Evolutionary conservation across 2,113 vertebrate genomes (phyloP).

Genomic region (Caranx melampygus): DNA sequence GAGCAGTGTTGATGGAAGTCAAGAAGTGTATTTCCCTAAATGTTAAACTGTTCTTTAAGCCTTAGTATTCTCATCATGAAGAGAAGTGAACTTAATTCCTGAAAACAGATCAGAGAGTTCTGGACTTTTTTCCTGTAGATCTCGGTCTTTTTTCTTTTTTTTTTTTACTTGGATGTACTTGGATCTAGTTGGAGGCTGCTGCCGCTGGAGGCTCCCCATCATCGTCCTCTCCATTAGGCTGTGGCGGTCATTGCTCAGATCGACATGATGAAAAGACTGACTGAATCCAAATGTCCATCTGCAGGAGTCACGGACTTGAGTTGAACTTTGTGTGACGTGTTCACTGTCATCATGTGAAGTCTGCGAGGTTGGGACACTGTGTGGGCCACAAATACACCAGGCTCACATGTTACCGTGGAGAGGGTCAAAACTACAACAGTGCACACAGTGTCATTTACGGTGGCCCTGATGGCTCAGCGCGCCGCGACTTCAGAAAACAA

Average conservation of each 20-base stretch:
- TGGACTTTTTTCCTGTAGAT: background rate
- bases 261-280: background rate
- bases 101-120: too few relatives aligned
- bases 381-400: too few relatives aligned
- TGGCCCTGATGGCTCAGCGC: too few relatives aligned
- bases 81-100: background rate
- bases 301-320: too few relatives aligned
- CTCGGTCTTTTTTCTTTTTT: background rate
- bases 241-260: background rate
- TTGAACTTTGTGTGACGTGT: too few relatives aligned
- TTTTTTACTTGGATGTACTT: background rate
- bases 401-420: too few relatives aligned
- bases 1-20: background rate
- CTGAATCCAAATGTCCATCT: too few relatives aligned
- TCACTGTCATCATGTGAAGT: too few relatives aligned
- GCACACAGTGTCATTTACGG: too few relatives aligned
- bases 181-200: background rate
- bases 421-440: too few relatives aligned
- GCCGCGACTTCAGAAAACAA: too few relatives aligned
- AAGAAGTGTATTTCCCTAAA: background rate
- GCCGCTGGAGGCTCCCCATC: background rate
- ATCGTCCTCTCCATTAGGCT: background rate
- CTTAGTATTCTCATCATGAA: background rate
- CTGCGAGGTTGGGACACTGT: too few relatives aligned
- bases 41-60: background rate